Conservation (phyloP, 2,113 vertebrate species). For the Verasper variegatus region DNA sequence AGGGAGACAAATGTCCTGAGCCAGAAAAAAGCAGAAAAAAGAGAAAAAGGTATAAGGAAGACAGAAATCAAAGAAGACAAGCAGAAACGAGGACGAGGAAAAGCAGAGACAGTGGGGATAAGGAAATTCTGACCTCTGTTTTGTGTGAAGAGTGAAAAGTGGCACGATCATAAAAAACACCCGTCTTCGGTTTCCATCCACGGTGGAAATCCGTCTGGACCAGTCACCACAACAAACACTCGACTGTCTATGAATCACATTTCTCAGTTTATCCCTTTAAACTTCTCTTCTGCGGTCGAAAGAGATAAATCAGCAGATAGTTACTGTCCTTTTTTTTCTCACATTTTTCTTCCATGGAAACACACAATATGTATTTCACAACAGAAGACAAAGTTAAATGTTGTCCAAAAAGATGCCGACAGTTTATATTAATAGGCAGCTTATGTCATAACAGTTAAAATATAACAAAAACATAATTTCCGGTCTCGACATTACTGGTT, state of each 20-base stretch:
- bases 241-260: constrained; percentile 52
- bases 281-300: constrained; percentile 28
- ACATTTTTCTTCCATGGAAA: not conserved
- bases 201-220: constrained; percentile 61
- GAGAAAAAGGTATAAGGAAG: constrained; percentile 24
- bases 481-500: not conserved
- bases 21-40: constrained; percentile 10
- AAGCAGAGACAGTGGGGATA: constrained; percentile 54
- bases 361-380: not conserved
- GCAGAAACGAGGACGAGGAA: constrained; percentile 33
- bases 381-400: not conserved
- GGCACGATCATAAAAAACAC: constrained; percentile 53
- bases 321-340: not conserved
- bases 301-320: constrained; percentile 19
- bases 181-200: constrained; percentile 56
- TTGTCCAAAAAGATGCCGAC: not conserved
- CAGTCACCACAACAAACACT: constrained; percentile 65
- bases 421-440: not conserved
- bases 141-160: constrained; percentile 67
- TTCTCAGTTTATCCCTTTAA: constrained; percentile 36
- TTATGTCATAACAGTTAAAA: not conserved
- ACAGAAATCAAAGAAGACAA: constrained; percentile 45
- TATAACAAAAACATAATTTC: not conserved
- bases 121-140: constrained; percentile 59
- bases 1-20: constrained; percentile 42